phyloP scores from a whole-genome alignment of 2,113 vertebrate species.

The Notothenia rossii region DNA sequence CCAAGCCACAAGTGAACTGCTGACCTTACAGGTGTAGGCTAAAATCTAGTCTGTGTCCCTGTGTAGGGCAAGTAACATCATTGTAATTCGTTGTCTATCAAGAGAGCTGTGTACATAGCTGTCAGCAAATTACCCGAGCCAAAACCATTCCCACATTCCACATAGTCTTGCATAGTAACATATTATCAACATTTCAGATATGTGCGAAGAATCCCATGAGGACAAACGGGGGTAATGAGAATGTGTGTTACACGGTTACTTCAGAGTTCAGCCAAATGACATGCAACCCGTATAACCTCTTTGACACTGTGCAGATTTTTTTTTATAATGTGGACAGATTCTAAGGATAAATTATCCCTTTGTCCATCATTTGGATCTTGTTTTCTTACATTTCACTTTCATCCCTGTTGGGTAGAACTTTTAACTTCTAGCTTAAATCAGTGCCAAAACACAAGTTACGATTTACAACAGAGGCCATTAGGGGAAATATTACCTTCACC shows the following conservation, averaged over 20 bases:
- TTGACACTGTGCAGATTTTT: background rate
- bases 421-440: background rate
- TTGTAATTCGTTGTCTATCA: conserved; percentile 25
- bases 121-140: conserved; percentile 64
- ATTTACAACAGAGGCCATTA: background rate
- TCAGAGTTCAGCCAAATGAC: conserved; percentile 59
- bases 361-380: background rate
- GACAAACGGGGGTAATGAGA: conserved; percentile 42
- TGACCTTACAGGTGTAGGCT: conserved; percentile 65
- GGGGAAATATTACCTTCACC: background rate
- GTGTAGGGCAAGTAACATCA: conserved; percentile 38
- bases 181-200: conserved; percentile 66
- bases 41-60: conserved; percentile 16
- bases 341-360: background rate
- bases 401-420: background rate
- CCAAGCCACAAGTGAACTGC: conserved; percentile 49
- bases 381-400: background rate
- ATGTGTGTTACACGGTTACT: conserved; percentile 21
- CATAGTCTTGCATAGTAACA: conserved; percentile 63
- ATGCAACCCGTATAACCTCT: conserved; percentile 19
- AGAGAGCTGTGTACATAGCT: conserved; percentile 42
- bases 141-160: conserved; percentile 74
- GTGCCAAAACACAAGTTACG: background rate
- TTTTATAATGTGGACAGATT: background rate
- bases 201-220: conserved; percentile 63